Evolutionary conservation across 2,797 vertebrate species (phyloP), one percentile per base, ranked within the genome.

Genomic region (Protonibea diacanthus): DNA sequence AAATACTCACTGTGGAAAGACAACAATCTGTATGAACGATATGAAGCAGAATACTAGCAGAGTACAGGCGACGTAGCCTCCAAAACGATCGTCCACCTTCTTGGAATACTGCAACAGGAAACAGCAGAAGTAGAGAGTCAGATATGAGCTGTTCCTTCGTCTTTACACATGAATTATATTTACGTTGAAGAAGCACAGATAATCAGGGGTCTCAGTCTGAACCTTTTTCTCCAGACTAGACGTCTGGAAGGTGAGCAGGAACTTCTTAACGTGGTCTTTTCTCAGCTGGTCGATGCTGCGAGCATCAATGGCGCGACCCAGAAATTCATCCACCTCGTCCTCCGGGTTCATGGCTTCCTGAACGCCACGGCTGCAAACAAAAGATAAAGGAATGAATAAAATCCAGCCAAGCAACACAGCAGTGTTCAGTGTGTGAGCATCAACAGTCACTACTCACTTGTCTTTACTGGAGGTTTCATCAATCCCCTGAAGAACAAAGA

Each of bases 221-320:
- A 97, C 97, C 97, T 98, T 98, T 91, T 96, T 98, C 93, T 99
- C 97, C 80, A 98, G 93, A 76, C 97, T 96, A 0, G 97, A 95
- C 0, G 96, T 97, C 93, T 98, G 97, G 86, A 99, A 99, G 77
- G 97, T 98, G 88, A 98, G 97, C 38, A 98, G 95, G 83, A 99
- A 98, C 89, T 97, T 97, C 86, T 97, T 97, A 49, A 98, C 97
- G 0, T 99, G 97, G 89, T 99, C 97, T 93, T 98, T 98, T 72
- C 97, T 96, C 29, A 98, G 95, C 89, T 98, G 97, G 88, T 99
- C 97, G 0, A 98, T 98, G 91, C 97, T 99, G 67, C 97, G 97
- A 21, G 97, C 97, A 0, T 99, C 97, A 0, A 99, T 99, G 88
- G 97, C 97, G 13, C 97, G 95, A 29, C 97, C 96, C 83, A 98